A percentile compares a stretch with the other conserved stretches of the same genome.
These are phyloP conservation scores for Agonopterix arenella DNA, from an alignment of 2,888 invertebrate genomes.

Conservation along the genomic window DNA sequence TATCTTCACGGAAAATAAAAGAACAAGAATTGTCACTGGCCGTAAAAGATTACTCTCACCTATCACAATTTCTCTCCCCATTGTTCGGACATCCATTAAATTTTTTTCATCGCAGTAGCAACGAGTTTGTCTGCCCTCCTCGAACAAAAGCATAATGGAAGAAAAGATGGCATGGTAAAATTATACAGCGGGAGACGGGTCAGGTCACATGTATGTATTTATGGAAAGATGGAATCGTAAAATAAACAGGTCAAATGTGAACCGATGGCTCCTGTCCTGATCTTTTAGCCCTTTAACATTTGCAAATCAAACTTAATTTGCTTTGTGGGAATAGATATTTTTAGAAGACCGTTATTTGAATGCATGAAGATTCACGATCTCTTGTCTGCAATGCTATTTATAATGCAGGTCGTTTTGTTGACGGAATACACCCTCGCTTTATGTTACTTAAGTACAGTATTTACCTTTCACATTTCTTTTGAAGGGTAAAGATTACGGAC, in stretches of 20 bases:
- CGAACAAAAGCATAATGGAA: constrained; percentile 59
- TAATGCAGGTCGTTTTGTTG: no score
- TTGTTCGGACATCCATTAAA: constrained; percentile 69
- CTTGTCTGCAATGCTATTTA: no score
- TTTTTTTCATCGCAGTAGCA: constrained; percentile 46
- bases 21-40: constrained; percentile 52
- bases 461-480: no score
- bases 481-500: no score
- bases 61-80: constrained; percentile 71
- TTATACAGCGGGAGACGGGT: constrained; percentile 53
- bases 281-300: no score
- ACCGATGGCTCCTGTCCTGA: not conserved
- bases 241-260: constrained; percentile 13
- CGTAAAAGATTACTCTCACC: constrained; percentile 70
- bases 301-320: no score
- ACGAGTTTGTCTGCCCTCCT: constrained; percentile 63
- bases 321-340: no score
- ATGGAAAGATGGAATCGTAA: constrained; percentile 24
- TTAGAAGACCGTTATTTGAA: no score
- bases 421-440: no score
- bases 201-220: constrained; percentile 34
- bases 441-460: no score
- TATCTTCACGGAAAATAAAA: constrained; percentile 48
- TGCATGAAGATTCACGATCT: no score
- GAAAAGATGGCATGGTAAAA: constrained; percentile 59